Evolutionary conservation across 2,797 vertebrate genomes (phyloP).

Genomic region (Tarsius wallacei): DNA sequence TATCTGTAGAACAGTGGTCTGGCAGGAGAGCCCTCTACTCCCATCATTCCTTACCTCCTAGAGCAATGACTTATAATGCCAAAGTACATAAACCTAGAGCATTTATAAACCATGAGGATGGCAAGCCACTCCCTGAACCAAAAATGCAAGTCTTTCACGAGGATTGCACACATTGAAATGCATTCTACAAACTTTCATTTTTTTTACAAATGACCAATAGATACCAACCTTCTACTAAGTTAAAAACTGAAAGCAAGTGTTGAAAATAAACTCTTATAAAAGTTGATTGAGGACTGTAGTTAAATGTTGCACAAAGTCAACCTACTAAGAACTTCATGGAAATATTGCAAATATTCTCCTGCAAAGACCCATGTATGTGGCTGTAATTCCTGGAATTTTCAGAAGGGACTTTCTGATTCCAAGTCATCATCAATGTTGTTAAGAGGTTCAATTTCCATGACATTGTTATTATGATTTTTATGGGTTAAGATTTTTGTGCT

Average conservation of each 20-base stretch:
- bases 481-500: neutral
- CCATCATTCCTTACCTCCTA: neutral
- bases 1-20: no score
- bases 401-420: slow-evolving; percentile 8
- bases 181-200: neutral
- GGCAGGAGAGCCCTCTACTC: rapidly evolving
- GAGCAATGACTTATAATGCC: neutral
- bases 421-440: neutral
- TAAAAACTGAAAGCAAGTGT: no score
- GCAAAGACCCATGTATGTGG: neutral
- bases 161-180: neutral
- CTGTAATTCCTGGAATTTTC: neutral
- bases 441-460: neutral
- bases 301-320: neutral
- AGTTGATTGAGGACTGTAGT: neutral
- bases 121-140: neutral
- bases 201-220: neutral
- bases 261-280: slow-evolving; percentile 22
- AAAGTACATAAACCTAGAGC: neutral
- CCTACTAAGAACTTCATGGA: neutral
- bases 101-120: no score
- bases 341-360: neutral
- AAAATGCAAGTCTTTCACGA: neutral
- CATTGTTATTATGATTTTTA: neutral
- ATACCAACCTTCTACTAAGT: neutral